A percentile compares a stretch with the other conserved stretches of the same genome.
phyloP scores from a whole-genome alignment of 2,113 vertebrate species.

The Sorex araneus region DNA sequence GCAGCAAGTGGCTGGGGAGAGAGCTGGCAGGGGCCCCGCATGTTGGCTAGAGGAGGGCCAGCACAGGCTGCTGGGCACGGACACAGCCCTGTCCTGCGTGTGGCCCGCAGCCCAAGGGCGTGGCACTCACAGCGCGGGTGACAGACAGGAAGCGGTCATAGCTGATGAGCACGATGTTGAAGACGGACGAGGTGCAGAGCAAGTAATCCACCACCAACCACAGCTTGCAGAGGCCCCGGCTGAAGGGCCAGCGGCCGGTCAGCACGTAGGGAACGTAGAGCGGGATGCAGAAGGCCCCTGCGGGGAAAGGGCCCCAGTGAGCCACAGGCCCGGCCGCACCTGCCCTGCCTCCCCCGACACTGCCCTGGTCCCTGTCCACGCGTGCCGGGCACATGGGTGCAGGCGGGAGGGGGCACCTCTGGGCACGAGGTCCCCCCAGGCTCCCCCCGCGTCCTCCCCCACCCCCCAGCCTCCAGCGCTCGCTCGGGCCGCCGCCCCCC shows the following conservation, averaged over 20 bases:
- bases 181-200: conserved; percentile 91
- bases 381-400: not conserved
- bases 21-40: too few species aligned
- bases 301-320: not conserved
- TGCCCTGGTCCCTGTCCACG: not conserved
- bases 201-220: conserved; percentile 92
- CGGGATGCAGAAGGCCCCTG: conserved; percentile 92
- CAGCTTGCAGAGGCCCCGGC: conserved; percentile 91
- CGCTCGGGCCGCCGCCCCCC: too few species aligned
- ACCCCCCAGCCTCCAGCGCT: not conserved
- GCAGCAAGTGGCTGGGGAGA: not conserved
- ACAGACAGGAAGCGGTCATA: conserved; percentile 92
- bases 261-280: conserved; percentile 91
- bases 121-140: conserved; percentile 90
- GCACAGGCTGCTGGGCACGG: too few species aligned
- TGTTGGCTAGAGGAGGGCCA: not conserved
- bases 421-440: not conserved
- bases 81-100: not conserved
- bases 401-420: not conserved
- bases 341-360: too few species aligned
- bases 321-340: not conserved
- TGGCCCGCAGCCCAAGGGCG: not conserved
- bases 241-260: conserved; percentile 90
- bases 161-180: conserved; percentile 93
- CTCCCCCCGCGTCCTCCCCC: not conserved